phyloP scores from a whole-genome alignment of 2,113 vertebrate species.

The Lipophrys pholis region DNA sequence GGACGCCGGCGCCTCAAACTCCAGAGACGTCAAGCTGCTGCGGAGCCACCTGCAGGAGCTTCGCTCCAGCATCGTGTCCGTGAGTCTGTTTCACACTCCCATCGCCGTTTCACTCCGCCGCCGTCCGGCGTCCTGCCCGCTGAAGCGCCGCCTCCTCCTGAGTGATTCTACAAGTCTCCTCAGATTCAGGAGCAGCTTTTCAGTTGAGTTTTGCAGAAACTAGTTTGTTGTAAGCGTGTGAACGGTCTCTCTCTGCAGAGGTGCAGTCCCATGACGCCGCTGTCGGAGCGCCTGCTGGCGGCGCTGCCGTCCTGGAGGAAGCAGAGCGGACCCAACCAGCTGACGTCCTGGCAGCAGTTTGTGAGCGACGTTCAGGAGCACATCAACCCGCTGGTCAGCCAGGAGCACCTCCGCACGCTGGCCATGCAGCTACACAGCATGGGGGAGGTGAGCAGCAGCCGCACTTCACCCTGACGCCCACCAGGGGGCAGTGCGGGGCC shows the following conservation, averaged over 20 bases:
- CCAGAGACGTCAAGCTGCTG: slow-evolving; percentile 95
- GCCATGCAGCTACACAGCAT: slow-evolving; percentile 94
- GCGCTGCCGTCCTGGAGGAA: slow-evolving; percentile 93
- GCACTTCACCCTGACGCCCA: too few species aligned
- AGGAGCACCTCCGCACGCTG: slow-evolving; percentile 89
- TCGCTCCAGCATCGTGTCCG: slow-evolving; percentile 87
- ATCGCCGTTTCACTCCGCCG: neutral
- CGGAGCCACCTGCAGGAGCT: slow-evolving; percentile 94
- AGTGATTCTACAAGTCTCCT: too few species aligned
- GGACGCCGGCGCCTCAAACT: slow-evolving; percentile 94
- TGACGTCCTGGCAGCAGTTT: slow-evolving; percentile 96
- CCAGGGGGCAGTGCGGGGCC: too few species aligned
- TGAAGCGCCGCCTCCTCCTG: too few species aligned
- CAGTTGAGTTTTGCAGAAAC: too few species aligned
- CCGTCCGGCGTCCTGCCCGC: too few species aligned
- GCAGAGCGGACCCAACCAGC: slow-evolving; percentile 94
- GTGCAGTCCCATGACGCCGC: slow-evolving; percentile 89
- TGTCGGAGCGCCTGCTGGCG: slow-evolving; percentile 93
- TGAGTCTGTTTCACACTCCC: slow-evolving; percentile 28
- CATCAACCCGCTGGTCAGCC: slow-evolving; percentile 94
- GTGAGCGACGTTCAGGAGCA: slow-evolving; percentile 94
- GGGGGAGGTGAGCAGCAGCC: slow-evolving; percentile 88
- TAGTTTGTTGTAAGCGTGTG: too few species aligned
- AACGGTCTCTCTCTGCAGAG: too few species aligned
- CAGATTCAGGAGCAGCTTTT: too few species aligned